phyloP scores from a whole-genome alignment of 2,797 vertebrate genomes.

The Macroramphosus scolopax region DNA sequence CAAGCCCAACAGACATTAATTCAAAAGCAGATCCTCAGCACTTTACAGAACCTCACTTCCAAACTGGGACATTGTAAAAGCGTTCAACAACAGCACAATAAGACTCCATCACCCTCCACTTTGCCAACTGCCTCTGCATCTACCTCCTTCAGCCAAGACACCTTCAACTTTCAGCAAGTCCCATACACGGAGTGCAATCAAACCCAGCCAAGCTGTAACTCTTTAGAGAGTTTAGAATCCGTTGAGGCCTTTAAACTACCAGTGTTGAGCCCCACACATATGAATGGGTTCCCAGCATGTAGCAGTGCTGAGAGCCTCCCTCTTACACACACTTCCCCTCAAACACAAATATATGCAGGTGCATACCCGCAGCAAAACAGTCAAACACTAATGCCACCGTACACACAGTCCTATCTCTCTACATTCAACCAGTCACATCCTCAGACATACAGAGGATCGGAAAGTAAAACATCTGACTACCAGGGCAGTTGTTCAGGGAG shows the following conservation, averaged over 20 bases:
- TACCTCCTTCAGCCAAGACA: slow-evolving; percentile 65
- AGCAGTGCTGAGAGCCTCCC: slow-evolving; percentile 64
- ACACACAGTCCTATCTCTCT: slow-evolving; percentile 56
- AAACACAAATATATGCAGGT: slow-evolving; percentile 53
- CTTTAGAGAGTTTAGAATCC: slow-evolving; percentile 69
- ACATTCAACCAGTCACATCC: slow-evolving; percentile 64
- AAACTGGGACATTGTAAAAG: slow-evolving; percentile 59
- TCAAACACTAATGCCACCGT: slow-evolving; percentile 60
- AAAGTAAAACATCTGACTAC: slow-evolving; percentile 62
- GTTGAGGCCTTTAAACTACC: slow-evolving; percentile 76
- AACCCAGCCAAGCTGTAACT: slow-evolving; percentile 65
- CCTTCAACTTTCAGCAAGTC: slow-evolving; percentile 63
- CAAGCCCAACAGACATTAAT: slow-evolving; percentile 83
- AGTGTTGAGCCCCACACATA: slow-evolving; percentile 61
- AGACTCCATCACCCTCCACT: slow-evolving; percentile 50
- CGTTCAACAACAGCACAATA: slow-evolving; percentile 53
- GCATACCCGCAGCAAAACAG: slow-evolving; percentile 54
- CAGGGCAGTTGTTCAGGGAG: slow-evolving; percentile 54
- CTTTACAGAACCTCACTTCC: slow-evolving; percentile 78
- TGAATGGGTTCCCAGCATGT: slow-evolving; percentile 76
- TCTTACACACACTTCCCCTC: slow-evolving; percentile 47
- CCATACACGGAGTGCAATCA: slow-evolving; percentile 72
- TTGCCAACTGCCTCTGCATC: slow-evolving; percentile 53
- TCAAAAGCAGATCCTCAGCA: slow-evolving; percentile 85
- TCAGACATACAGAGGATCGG: slow-evolving; percentile 61